Evolutionary conservation across 2,113 vertebrate genomes (phyloP).

Genomic region (Emberiza fucata): DNA sequence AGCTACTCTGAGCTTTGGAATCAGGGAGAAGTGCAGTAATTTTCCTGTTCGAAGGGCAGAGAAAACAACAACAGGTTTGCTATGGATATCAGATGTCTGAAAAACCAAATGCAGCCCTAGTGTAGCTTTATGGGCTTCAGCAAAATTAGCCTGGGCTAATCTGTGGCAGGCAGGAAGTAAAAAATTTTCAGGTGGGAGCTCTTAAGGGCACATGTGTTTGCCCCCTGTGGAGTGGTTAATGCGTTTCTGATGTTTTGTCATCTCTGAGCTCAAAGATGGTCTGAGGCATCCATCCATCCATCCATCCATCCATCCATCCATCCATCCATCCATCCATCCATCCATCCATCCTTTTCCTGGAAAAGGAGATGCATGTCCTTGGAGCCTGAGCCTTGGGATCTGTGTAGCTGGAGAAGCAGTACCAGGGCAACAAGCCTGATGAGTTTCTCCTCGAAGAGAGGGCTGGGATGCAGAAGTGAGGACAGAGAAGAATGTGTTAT

Average conservation of each 20-base stretch:
- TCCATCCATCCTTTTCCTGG: not conserved
- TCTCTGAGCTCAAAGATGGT: not conserved
- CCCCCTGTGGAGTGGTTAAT: not conserved
- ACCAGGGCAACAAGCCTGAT: not conserved
- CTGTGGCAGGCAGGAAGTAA: not conserved
- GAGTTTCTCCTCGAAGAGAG: not conserved
- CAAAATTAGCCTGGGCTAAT: not conserved
- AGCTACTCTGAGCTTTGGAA: not conserved
- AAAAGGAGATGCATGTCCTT: accelerated
- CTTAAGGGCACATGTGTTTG: not conserved
- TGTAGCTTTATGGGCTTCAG: not conserved
- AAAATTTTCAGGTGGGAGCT: not conserved
- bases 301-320: not conserved
- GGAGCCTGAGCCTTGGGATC: not conserved
- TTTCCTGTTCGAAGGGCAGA: not conserved
- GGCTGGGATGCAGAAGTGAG: not conserved
- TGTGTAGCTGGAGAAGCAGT: not conserved
- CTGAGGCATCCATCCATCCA: not conserved
- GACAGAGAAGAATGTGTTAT: not conserved
- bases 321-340: not conserved
- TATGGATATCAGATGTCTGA: not conserved
- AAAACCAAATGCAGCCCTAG: not conserved
- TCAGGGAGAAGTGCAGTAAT: not conserved
- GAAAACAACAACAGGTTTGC: not conserved
- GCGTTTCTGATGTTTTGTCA: not conserved